phyloP scores from a whole-genome alignment of 2,888 invertebrate species.

The Rhodophaea formosa region DNA sequence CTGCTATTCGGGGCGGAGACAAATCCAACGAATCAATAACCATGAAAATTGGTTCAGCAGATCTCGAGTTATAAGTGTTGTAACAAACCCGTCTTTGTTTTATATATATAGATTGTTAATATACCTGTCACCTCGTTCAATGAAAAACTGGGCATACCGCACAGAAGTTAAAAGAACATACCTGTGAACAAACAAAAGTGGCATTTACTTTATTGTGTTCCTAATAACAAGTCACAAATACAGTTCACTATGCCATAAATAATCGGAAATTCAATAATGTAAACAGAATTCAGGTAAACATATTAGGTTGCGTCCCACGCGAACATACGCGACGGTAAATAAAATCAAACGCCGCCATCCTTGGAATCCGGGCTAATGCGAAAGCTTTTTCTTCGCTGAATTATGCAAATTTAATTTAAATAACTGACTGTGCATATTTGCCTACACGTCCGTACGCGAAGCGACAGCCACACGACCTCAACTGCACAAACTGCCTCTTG shows the following conservation, averaged over 20 bases:
- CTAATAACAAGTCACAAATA: not conserved
- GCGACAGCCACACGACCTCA: conserved; percentile 19
- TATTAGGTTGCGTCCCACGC: not conserved
- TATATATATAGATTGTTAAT: no score
- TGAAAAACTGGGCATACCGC: not conserved
- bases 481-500: conserved; percentile 3
- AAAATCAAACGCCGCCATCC: conserved; percentile 30
- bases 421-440: conserved; percentile 48
- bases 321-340: conserved; percentile 17
- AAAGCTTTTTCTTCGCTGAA: conserved; percentile 57
- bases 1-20: no score
- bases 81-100: no score
- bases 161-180: not conserved
- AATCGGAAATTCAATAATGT: not conserved
- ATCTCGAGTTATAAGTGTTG: no score
- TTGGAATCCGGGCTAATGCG: conserved; percentile 45
- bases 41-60: no score
- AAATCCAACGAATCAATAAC: no score
- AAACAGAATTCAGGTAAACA: not conserved
- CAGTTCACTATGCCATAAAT: not conserved
- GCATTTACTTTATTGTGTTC: not conserved
- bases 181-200: not conserved
- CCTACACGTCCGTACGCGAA: conserved; percentile 24
- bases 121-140: not conserved
- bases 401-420: conserved; percentile 66